Conservation (phyloP, 2,888 invertebrate species). For the Chydorus sphaericus region DNA sequence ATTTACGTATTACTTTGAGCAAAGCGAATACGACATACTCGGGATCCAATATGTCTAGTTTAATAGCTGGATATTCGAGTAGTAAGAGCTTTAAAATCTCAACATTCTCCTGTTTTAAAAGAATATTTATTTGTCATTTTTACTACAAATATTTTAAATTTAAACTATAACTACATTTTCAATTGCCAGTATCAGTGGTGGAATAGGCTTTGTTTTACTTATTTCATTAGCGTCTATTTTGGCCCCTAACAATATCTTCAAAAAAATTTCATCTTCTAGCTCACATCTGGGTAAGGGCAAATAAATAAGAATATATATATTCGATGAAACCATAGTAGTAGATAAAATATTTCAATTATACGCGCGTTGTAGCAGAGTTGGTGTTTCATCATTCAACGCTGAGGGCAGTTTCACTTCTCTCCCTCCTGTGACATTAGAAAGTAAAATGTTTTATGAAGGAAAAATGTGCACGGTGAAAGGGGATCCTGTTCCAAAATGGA, state of each 20-base stretch:
- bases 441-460: no score
- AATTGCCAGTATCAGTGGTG: constrained; percentile 45
- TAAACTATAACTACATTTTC: not conserved
- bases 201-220: constrained; percentile 25
- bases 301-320: no score
- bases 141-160: no score
- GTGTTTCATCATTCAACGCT: no score
- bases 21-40: constrained; percentile 2
- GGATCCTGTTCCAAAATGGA: no score
- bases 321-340: no score
- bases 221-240: constrained; percentile 45
- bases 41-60: not conserved
- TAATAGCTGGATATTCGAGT: constrained; percentile 33
- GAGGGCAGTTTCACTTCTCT: no score
- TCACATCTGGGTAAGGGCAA: not conserved
- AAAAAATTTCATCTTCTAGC: not conserved
- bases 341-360: no score
- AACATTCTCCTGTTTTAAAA: constrained; percentile 37
- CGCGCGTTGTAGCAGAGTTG: no score
- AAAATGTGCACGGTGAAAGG: no score
- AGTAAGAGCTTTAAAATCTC: constrained; percentile 38
- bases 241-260: constrained; percentile 34
- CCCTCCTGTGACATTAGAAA: no score
- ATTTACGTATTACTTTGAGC: constrained; percentile 12
- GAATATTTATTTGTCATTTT: no score